Evolutionary conservation across 2,797 vertebrate genomes (phyloP).

Genomic region (Phoebastria nigripes): DNA sequence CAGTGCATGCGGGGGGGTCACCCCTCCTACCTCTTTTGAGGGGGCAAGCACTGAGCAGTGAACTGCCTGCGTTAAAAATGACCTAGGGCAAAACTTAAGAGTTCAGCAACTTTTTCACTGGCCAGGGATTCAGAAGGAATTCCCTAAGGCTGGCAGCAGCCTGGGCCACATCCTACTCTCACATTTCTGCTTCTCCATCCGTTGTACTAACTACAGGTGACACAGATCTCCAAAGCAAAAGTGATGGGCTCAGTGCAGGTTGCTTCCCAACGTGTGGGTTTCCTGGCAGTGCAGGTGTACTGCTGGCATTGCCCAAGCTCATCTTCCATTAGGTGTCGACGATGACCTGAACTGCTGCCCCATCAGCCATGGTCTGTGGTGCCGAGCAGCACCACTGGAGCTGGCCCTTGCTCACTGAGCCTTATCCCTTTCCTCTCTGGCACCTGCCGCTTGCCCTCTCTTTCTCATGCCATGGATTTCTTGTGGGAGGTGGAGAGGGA

Average conservation of each 20-base stretch:
- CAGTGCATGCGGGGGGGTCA: neutral
- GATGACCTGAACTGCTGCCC: neutral
- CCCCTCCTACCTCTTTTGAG: neutral
- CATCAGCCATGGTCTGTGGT: accelerated
- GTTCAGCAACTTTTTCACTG: neutral
- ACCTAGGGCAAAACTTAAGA: neutral
- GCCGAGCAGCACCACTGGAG: neutral
- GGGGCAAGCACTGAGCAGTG: neutral
- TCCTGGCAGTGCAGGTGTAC: neutral
- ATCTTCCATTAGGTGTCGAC: neutral
- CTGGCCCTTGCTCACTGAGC: neutral
- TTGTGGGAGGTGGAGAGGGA: neutral
- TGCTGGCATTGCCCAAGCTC: neutral
- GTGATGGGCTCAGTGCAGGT: too few relatives aligned
- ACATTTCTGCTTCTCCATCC: neutral
- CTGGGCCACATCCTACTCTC: neutral
- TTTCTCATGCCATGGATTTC: neutral
- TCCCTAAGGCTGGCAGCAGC: neutral
- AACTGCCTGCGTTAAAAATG: neutral
- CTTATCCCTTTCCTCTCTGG: neutral
- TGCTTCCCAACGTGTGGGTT: neutral
- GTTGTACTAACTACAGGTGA: neutral
- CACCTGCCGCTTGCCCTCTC: neutral
- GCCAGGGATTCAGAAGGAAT: neutral
- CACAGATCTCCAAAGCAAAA: neutral